Percentiles rank a stretch among this genome's conserved stretches.
phyloP scores from a whole-genome alignment of 2,113 vertebrate species.

The Takifugu bimaculatus region DNA sequence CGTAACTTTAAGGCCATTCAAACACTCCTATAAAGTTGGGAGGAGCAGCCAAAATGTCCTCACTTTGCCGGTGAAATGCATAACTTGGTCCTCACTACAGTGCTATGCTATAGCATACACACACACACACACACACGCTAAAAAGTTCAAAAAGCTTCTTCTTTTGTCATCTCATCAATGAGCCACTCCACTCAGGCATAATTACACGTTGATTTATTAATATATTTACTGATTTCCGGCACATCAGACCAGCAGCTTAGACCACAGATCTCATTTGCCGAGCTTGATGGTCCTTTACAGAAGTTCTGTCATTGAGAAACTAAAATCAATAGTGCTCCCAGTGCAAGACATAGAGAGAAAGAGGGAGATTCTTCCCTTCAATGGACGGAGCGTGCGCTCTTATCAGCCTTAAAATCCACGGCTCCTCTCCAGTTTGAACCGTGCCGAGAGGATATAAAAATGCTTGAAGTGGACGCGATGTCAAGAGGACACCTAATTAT shows the following conservation, averaged over 20 bases:
- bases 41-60: no score
- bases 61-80: no score
- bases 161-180: constrained; percentile 34
- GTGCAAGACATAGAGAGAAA: neutral
- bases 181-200: constrained; percentile 34
- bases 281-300: constrained; percentile 14
- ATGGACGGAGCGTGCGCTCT: constrained; percentile 2
- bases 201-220: constrained; percentile 42
- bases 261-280: constrained; percentile 41
- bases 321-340: constrained; percentile 23
- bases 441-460: constrained; percentile 11
- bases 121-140: no score
- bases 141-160: constrained; percentile 50
- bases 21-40: no score
- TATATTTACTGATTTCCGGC: constrained; percentile 34
- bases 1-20: no score
- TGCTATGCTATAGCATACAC: no score
- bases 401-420: constrained; percentile 22
- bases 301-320: constrained; percentile 26
- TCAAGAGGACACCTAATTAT: neutral
- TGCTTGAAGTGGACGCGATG: constrained; percentile 4
- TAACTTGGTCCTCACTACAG: no score
- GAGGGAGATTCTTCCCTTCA: neutral
- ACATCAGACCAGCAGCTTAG: constrained; percentile 27
- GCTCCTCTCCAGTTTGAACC: constrained; percentile 9